Conservation (phyloP, 2,888 invertebrate genomes). For the Strigamia crassipes region DNA sequence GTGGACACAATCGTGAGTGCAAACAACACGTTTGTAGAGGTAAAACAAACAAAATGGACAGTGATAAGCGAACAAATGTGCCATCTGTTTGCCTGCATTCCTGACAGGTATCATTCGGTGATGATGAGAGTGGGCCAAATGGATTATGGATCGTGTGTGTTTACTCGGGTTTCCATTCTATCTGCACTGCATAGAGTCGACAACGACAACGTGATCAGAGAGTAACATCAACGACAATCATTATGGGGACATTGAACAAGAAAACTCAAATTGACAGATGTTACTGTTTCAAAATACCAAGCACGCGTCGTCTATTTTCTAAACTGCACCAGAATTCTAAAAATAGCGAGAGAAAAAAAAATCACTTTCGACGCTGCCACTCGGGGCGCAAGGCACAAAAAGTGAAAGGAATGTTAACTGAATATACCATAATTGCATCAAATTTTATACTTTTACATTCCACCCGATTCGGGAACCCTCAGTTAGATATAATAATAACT, state of each 20-base stretch:
- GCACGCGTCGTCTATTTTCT: neutral
- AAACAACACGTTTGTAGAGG: neutral
- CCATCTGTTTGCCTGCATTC: constrained; percentile 13
- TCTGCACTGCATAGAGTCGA: constrained; percentile 17
- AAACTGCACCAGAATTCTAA: neutral
- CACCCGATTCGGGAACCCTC: neutral
- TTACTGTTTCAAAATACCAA: constrained; percentile 17
- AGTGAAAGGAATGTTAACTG: neutral
- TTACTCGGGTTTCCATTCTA: constrained; percentile 5
- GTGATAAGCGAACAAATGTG: constrained; percentile 25
- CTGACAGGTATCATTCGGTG: constrained; percentile 23
- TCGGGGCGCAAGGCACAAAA: neutral
- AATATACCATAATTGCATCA: neutral
- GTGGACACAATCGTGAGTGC: constrained; percentile 3
- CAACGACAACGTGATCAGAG: constrained; percentile 26
- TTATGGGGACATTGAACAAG: constrained; percentile 30
- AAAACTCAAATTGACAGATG: constrained; percentile 29
- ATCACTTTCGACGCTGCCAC: neutral
- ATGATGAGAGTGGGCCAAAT: constrained; percentile 17
- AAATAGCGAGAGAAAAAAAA: neutral
- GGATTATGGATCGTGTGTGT: constrained; percentile 13
- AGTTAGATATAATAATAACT: neutral
- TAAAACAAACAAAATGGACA: constrained; percentile 9
- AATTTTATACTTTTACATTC: neutral
- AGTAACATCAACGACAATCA: constrained; percentile 13